Evolutionary conservation across 2,113 vertebrate genomes (phyloP), one percentile per base, ranked within the genome.

Genomic region (Ceyx cyanopectus): DNA sequence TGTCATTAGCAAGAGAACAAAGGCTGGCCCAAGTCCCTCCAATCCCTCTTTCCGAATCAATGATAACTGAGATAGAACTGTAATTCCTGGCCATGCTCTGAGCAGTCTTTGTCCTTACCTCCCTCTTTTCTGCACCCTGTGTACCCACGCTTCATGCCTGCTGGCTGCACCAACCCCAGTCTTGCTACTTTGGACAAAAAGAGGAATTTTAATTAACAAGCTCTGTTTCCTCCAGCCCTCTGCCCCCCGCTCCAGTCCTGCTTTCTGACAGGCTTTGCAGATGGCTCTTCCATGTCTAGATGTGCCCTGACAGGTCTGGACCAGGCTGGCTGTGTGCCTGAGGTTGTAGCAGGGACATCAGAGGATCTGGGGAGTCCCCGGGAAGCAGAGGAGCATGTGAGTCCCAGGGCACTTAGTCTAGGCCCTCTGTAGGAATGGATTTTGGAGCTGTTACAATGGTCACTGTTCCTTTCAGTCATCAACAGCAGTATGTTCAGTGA

Each of bases 301-400:
- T 72, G 62, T 65, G 26, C 56, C 51, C 66, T 66, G 65, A 30
- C 58, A 63, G 48, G 30, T 68, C 40, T 40, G 53, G 40, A 72
- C 20, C 24, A n/a, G 75, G 27, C 67, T 94, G 67, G 40, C 24
- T 85, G 46, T 2, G 1, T 54, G 65, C 41, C 51, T 58, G 16
- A 21, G 37, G 37, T 68, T 85, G 72, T 63, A 74, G 51, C 14
- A 69, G 68, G 51, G 46, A 46, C 18, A 17, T 0, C 2, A 40
- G n/a, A 45, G 23, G 63, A 79, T 29, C 27, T 0, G 0, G 24
- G 17, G 9, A 0, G 0, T 50, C 29, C 41, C 41, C 41, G 34
- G 37, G 51, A 74, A 45, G 43, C 51, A 87, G 69, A 74, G 30
- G 20, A 63, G 43, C 8, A 3, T 21, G 20, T 40, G 51, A 78